Conservation (phyloP, 1,140 invertebrate genomes). For the Spodoptera frugiperda region DNA sequence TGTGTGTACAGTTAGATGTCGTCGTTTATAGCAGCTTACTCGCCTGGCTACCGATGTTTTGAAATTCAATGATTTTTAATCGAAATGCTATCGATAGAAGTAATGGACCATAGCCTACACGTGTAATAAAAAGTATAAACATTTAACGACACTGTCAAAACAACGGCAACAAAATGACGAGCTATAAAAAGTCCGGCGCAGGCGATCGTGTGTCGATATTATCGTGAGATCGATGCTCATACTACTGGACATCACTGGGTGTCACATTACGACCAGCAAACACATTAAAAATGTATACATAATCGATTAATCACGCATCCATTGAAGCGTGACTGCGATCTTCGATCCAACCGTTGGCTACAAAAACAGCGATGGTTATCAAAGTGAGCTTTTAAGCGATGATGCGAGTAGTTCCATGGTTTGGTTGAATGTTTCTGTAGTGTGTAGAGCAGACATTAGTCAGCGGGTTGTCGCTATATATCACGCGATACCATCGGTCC, state of each 20-base stretch:
- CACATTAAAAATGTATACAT: not conserved
- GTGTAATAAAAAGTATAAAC: slow-evolving; percentile 28
- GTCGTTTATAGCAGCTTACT: slow-evolving; percentile 20
- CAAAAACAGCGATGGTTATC: slow-evolving; percentile 19
- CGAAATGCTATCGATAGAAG: not conserved
- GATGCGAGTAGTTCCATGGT: not conserved
- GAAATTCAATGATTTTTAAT: slow-evolving; percentile 27
- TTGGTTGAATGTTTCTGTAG: slow-evolving; percentile 30
- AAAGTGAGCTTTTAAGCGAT: slow-evolving; percentile 9
- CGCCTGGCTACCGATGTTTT: slow-evolving; percentile 15
- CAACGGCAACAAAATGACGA: slow-evolving; percentile 47
- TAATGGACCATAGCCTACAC: slow-evolving; percentile 32
- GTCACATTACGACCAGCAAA: slow-evolving; percentile 25
- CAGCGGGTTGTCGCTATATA: slow-evolving; percentile 46
- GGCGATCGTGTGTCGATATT: slow-evolving; percentile 41
- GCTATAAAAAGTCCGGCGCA: slow-evolving; percentile 42
- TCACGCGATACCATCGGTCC: slow-evolving; percentile 51
- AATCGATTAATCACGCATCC: not conserved
- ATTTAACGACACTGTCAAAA: slow-evolving; percentile 46
- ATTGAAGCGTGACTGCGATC: not conserved
- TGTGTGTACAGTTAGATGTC: slow-evolving; percentile 16
- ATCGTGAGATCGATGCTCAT: slow-evolving; percentile 36
- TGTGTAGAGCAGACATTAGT: slow-evolving; percentile 45
- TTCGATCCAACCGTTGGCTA: not conserved
- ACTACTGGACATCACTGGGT: slow-evolving; percentile 45